These are phyloP conservation scores for Calliopsis andreniformis DNA, from an alignment of 1,140 invertebrate genomes.

Conservation along the genomic window DNA sequence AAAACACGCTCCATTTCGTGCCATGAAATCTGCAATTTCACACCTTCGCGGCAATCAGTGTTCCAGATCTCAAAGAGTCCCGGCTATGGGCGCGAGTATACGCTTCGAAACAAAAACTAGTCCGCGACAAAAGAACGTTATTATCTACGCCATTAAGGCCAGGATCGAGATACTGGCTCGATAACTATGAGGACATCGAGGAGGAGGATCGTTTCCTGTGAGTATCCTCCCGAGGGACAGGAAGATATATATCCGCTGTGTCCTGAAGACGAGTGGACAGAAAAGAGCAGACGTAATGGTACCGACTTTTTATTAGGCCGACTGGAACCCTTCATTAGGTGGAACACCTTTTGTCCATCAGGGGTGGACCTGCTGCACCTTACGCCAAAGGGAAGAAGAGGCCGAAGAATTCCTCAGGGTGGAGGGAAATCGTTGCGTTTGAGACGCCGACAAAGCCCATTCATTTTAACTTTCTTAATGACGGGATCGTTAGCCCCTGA, in stretches of 20 bases:
- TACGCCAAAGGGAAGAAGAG: neutral
- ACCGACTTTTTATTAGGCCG: slow-evolving; percentile 72
- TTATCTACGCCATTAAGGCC: slow-evolving; percentile 56
- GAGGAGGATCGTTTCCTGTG: slow-evolving; percentile 24
- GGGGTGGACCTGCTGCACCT: slow-evolving; percentile 14
- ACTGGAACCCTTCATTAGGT: slow-evolving; percentile 72
- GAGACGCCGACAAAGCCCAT: slow-evolving; percentile 38
- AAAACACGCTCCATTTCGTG: neutral
- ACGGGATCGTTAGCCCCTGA: slow-evolving; percentile 46
- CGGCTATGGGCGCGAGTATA: neutral
- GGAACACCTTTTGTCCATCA: slow-evolving; percentile 72
- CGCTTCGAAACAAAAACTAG: neutral
- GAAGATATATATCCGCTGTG: slow-evolving; percentile 9
- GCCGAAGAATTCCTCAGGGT: slow-evolving; percentile 33
- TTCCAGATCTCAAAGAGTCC: neutral
- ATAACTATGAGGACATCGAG: slow-evolving; percentile 12
- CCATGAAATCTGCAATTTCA: slow-evolving; percentile 15
- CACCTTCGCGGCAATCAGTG: neutral
- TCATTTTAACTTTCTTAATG: slow-evolving; percentile 62
- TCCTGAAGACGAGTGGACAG: neutral
- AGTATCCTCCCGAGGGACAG: slow-evolving; percentile 13
- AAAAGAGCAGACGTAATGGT: slow-evolving; percentile 63
- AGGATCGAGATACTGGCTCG: slow-evolving; percentile 34
- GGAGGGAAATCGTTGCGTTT: slow-evolving; percentile 28
- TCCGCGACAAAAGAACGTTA: slow-evolving; percentile 14